These are phyloP conservation scores for Tenthredo livida DNA, from an alignment of 2,888 invertebrate genomes.

Conservation along the genomic window DNA sequence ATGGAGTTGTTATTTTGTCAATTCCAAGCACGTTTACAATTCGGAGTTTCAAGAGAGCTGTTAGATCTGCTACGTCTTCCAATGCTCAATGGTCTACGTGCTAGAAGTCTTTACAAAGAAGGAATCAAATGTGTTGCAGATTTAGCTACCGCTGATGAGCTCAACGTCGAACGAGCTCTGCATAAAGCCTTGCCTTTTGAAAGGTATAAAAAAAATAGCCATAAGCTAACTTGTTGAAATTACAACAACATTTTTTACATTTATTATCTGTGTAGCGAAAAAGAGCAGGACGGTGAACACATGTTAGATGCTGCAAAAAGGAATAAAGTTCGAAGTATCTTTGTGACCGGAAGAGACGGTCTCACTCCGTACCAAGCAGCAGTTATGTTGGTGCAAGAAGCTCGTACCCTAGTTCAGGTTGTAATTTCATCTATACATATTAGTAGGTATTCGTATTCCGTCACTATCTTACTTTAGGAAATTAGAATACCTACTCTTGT, in stretches of 20 bases:
- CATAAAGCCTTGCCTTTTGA: slow-evolving; percentile 91
- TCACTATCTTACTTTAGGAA: not conserved
- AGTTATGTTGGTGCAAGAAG: slow-evolving; percentile 87
- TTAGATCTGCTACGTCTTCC: slow-evolving; percentile 94
- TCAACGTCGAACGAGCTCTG: slow-evolving; percentile 87
- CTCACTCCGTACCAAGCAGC: slow-evolving; percentile 92
- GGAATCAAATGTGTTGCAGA: slow-evolving; percentile 89
- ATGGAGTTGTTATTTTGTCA: slow-evolving; percentile 93
- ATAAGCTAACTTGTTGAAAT: not conserved
- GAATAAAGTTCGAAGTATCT: slow-evolving; percentile 86
- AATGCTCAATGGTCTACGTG: slow-evolving; percentile 90
- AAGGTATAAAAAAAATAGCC: slow-evolving; percentile 78
- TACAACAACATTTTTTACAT: not conserved
- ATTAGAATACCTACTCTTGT: not conserved
- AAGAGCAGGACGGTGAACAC: slow-evolving; percentile 86
- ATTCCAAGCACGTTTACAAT: slow-evolving; percentile 96
- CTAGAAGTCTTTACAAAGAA: slow-evolving; percentile 89
- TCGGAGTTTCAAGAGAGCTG: slow-evolving; percentile 95
- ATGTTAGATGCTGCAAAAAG: slow-evolving; percentile 83
- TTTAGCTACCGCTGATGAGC: slow-evolving; percentile 87
- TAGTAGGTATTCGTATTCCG: not conserved
- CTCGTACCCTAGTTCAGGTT: slow-evolving; percentile 83
- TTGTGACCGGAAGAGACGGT: slow-evolving; percentile 90
- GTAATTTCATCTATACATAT: not conserved
- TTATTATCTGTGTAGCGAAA: slow-evolving; percentile 79